phyloP scores from a whole-genome alignment of 53 echinoderm and acorn worm species.

The Antedon mediterranea region DNA sequence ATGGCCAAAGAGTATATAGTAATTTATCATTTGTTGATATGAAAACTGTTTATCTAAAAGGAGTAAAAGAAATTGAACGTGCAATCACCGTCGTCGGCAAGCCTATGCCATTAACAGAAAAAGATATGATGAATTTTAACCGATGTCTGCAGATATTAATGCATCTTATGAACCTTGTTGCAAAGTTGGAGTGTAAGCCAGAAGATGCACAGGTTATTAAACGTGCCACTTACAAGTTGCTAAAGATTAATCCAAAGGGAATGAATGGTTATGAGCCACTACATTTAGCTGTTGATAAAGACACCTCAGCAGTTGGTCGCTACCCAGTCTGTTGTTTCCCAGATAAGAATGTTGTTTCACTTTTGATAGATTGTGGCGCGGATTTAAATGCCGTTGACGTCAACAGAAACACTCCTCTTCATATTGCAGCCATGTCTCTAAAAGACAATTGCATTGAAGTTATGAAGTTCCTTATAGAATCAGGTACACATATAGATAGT shows the following conservation, averaged over 20 bases:
- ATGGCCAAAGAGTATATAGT: conserved; percentile 51
- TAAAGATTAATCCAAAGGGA: conserved; percentile 47
- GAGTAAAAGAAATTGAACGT: conserved; percentile 58
- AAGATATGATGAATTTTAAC: conserved; percentile 71
- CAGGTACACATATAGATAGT: conserved; percentile 70
- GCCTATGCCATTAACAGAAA: conserved; percentile 40
- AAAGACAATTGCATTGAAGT: conserved; percentile 17
- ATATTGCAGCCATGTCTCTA: conserved; percentile 43
- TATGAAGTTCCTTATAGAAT: conserved; percentile 49
- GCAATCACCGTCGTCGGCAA: conserved; percentile 13
- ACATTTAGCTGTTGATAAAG: conserved; percentile 68
- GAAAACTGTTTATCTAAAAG: conserved; percentile 45
- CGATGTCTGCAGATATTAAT: conserved; percentile 77
- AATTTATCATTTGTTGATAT: conserved; percentile 54
- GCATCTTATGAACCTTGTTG: conserved; percentile 91
- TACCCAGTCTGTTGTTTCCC: conserved; percentile 94
- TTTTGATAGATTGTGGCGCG: conserved; percentile 77
- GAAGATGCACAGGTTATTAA: conserved; percentile 38
- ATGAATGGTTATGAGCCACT: conserved; percentile 45
- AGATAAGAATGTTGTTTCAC: conserved; percentile 44
- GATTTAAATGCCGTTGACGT: conserved; percentile 38
- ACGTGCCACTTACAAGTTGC: conserved; percentile 52
- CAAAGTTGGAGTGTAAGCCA: conserved; percentile 50
- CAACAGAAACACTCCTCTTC: conserved; percentile 57
- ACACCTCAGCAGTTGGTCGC: conserved; percentile 84